Percentiles rank a stretch among this genome's conserved stretches.
Evolutionary conservation across 2,113 vertebrate genomes (phyloP).

Genomic region (Saguinus midas): DNA sequence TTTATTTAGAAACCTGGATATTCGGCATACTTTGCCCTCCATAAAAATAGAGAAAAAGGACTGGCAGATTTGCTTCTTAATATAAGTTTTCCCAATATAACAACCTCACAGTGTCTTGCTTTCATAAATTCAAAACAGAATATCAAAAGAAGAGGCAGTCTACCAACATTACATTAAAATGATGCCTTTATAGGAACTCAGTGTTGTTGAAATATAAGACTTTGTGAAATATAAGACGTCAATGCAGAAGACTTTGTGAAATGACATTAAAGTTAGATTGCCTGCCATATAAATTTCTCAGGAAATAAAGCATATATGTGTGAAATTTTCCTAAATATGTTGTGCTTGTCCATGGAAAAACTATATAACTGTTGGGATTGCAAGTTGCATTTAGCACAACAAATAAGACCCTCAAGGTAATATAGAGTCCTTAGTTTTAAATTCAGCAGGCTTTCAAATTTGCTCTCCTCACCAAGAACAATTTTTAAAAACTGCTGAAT

Average conservation of each 20-base stretch:
- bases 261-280: background rate
- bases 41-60: background rate
- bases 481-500: background rate
- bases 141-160: background rate
- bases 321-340: background rate
- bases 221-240: background rate
- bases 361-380: background rate
- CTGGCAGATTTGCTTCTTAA: background rate
- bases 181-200: background rate
- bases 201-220: background rate
- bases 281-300: background rate
- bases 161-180: background rate
- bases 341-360: background rate
- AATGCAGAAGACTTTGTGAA: background rate
- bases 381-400: background rate
- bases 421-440: background rate
- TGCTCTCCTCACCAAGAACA: background rate
- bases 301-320: background rate
- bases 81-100: background rate
- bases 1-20: constrained; percentile 34
- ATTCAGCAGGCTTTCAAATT: background rate
- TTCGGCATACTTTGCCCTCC: background rate
- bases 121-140: background rate
- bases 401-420: background rate
- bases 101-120: background rate